Evolutionary conservation across 2,797 vertebrate species (phyloP), one percentile per base, ranked within the genome.

Genomic region (Siniperca undulata): DNA sequence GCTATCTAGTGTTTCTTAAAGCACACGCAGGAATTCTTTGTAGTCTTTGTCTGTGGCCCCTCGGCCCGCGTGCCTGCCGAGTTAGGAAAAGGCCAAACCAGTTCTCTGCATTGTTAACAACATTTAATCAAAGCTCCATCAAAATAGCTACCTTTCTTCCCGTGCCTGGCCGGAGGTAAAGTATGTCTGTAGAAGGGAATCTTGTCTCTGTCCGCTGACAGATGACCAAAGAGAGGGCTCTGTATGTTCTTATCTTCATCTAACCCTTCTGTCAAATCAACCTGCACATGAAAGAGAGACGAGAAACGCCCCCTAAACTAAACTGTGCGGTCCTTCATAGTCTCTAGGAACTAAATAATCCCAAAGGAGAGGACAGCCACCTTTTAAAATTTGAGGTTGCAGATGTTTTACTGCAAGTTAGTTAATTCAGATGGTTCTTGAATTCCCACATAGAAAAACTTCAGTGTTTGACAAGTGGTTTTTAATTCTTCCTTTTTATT

Each of bases 171-270:
- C 87, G 91, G 93, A 94, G 92, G 92, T 89, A 91, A 96, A 96
- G 94, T 95, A 81, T 95, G 91, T 93, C 92, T 91, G 80, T 94
- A 84, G 84, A 87, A 94, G 92, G 88, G 83, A 92, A 76, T 84
- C 92, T 85, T 89, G 94, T 95, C 94, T 95, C 90, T 85, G 77
- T 94, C 91, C 83, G 93, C 90, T 95, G 95, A 95, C 94, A 95
- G 94, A 95, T 83, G 82, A 96, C 95, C 96, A 94, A 96, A 96
- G 95, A 95, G 91, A 90, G 62, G 77, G 68, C 92, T 94, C 96
- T 97, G 95, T 97, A 91, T 86, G 84, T 86, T 74, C 95, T 96
- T 96, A 97, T 97, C 97, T 96, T 30, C 85, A 96, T 97, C 96
- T 96, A 68, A 89, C 90, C 89, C 85, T 86, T 83, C 91, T 93